phyloP scores from a whole-genome alignment of 1,140 invertebrate species.

The Lysiphlebus fabarum region DNA sequence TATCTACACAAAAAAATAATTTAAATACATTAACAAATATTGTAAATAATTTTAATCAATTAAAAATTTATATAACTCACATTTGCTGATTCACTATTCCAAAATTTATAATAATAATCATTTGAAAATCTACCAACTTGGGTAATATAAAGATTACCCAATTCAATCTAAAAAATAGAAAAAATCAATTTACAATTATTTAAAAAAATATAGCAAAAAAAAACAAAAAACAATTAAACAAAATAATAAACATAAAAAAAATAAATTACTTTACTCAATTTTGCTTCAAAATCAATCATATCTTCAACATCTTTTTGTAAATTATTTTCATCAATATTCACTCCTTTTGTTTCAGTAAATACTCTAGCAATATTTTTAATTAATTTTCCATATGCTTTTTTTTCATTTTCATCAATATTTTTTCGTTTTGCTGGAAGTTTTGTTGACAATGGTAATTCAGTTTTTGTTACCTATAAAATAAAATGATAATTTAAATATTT shows the following conservation, averaged over 20 bases:
- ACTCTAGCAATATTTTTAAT: constrained; percentile 1
- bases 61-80: no score
- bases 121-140: no score
- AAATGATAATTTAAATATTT: neutral
- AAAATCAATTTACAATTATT: constrained; percentile 4
- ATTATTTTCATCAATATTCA: neutral
- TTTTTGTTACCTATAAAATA: neutral
- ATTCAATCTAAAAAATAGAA: neutral
- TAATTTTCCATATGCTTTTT: constrained; percentile 3
- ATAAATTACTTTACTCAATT: constrained; percentile 10
- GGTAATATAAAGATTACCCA: no score
- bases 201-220: neutral
- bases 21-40: neutral
- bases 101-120: no score
- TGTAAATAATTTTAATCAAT: neutral
- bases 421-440: constrained; percentile 3
- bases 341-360: constrained; percentile 4
- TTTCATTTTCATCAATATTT: constrained; percentile 8
- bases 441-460: constrained; percentile 1
- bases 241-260: neutral
- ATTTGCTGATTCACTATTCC: no score
- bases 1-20: no score
- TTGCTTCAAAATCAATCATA: constrained; percentile 16
- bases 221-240: neutral
- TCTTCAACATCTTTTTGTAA: constrained; percentile 9